phyloP scores from a whole-genome alignment of 2,113 vertebrate genomes.

The Petrocephalus microphthalmus region DNA sequence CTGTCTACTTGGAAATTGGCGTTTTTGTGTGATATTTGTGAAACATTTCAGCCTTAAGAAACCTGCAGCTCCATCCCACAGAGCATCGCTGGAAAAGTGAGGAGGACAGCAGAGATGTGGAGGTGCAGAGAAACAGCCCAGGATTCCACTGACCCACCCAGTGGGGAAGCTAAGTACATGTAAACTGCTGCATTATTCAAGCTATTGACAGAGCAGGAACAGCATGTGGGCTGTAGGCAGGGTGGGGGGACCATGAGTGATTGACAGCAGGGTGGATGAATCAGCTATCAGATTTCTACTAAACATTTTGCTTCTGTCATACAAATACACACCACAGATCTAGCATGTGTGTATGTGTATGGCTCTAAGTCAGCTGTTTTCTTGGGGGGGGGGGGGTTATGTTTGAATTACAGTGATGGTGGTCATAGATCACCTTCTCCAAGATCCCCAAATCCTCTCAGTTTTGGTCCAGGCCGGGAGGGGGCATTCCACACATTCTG shows the following conservation, averaged over 20 bases:
- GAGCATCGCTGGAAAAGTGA: not conserved
- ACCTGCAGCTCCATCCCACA: not conserved
- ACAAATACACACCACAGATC: not conserved
- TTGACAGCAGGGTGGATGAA: conserved; percentile 19
- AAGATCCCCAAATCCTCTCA: not conserved
- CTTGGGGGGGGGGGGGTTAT: not conserved
- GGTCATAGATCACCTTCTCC: not conserved
- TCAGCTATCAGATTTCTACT: not conserved
- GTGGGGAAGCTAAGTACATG: conserved; percentile 34
- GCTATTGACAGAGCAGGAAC: conserved; percentile 4
- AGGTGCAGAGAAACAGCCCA: not conserved
- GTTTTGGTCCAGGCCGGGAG: not conserved
- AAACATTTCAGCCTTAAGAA: not conserved
- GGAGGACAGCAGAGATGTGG: not conserved
- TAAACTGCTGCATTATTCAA: conserved; percentile 43
- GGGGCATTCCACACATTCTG: not conserved
- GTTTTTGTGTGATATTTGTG: not conserved
- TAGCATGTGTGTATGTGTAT: not conserved
- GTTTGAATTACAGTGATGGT: not conserved
- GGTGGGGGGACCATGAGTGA: not conserved
- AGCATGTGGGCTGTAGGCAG: conserved; percentile 16
- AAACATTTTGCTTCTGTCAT: not conserved
- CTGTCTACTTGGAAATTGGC: not conserved
- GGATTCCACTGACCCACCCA: conserved; percentile 37
- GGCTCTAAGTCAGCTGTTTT: not conserved